Evolutionary conservation across 1,140 invertebrate species (phyloP), one percentile per base, ranked within the genome.

Genomic region (Drosophila ananassae): DNA sequence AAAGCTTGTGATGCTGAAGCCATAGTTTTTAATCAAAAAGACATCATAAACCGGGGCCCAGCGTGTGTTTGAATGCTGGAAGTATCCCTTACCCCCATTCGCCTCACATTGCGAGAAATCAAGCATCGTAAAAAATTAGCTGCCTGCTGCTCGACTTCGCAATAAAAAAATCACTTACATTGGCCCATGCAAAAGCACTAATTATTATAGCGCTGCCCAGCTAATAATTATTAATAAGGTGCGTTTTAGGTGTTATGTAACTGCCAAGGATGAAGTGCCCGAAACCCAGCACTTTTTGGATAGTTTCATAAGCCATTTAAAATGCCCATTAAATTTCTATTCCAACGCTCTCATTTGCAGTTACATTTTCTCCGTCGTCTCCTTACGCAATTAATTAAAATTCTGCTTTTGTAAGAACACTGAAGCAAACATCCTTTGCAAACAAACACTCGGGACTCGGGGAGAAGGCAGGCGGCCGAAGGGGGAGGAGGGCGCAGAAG

Each of bases 361-460:
- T 17, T 47, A 17, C 37, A 47, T 51, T 59, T 51, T 69, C 32
- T 58, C 12, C 25, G 13, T 37, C 34, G 10, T 54, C 39, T 34
- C 9, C 30, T 47, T 28, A 82, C 77, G 56, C 90, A 90, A 89
- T 90, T 90, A 90, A 90, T 90, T 90, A 90, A 80, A 90, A 90
- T 80, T 87, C 58, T 76, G 56, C 72, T 83, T 87, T 68, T 87
- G 68, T 74, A 89, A 87, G 77, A 72, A 73, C 74, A 60, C 63
- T 83, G 73, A 80, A 72, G 87, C 83, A 90, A 90, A 90, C 74
- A 90, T 90, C 89, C 89, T 90, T 89, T 79, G 89, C 59, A 83
- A 77, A 84, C 51, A 62, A 63, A 41, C 62, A 17, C 17, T 17
- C 17, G 17, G 17, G n/a, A 59, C 17, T 47, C 34, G 34, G 34